phyloP scores from a whole-genome alignment of 2,797 vertebrate species.

The Propithecus perrieri region DNA sequence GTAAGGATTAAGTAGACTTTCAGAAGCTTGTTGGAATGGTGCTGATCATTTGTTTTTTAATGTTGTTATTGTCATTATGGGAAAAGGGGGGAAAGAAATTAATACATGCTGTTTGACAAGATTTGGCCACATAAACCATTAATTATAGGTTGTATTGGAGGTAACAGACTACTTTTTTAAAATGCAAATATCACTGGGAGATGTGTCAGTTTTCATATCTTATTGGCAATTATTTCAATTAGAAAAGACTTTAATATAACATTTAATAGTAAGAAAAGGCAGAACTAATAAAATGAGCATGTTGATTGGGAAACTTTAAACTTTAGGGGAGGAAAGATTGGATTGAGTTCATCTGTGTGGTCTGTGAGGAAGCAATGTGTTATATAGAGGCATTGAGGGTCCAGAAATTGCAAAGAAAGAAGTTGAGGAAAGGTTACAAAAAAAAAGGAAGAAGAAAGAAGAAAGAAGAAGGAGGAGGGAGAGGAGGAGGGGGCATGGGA shows the following conservation, averaged over 20 bases:
- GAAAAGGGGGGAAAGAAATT: not conserved
- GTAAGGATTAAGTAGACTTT: not conserved
- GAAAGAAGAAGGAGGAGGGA: too few species aligned
- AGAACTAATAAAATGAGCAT: not conserved
- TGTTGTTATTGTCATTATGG: not conserved
- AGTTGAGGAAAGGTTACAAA: not conserved
- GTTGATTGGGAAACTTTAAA: not conserved
- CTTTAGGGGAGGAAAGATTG: not conserved
- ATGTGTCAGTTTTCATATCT: not conserved
- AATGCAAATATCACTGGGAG: not conserved
- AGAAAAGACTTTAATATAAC: not conserved
- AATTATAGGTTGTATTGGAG: not conserved
- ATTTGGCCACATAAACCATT: not conserved
- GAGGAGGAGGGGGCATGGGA: too few species aligned
- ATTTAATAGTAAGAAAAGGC: not conserved
- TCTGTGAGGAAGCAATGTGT: not conserved
- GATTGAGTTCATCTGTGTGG: not conserved
- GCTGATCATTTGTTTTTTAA: not conserved
- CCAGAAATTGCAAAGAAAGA: not conserved
- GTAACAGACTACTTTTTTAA: not conserved
- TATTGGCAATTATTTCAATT: not conserved
- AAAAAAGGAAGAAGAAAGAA: not conserved
- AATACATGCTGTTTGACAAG: not conserved
- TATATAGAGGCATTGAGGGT: not conserved
- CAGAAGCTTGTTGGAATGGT: not conserved